Evolutionary conservation across 2,888 invertebrate species (phyloP).

Genomic region (Nasonovia ribisnigri): DNA sequence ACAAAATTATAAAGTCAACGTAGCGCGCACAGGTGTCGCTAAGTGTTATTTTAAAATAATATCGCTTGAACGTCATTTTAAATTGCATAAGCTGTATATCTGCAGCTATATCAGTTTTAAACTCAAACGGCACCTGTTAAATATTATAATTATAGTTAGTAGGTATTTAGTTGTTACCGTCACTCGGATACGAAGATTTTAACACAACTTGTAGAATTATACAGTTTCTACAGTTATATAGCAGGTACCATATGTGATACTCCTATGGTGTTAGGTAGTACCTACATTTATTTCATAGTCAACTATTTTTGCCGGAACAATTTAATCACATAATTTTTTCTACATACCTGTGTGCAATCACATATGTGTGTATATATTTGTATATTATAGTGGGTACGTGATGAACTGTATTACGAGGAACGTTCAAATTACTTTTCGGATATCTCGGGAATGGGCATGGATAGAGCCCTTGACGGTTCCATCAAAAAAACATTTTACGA

Average conservation of each 20-base stretch:
- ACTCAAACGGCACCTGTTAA: not conserved
- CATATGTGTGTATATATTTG: not conserved
- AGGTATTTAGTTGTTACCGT: not conserved
- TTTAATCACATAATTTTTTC: not conserved
- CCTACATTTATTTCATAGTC: not conserved
- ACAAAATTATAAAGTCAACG: not conserved
- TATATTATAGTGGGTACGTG: not conserved
- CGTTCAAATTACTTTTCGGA: not conserved
- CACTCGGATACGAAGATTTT: not conserved
- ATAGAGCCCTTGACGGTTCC: not conserved
- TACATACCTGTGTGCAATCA: not conserved
- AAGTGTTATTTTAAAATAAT: not conserved
- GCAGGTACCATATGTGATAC: not conserved
- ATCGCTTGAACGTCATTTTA: not conserved
- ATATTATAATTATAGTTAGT: not conserved
- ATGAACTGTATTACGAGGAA: not conserved
- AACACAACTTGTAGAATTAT: not conserved
- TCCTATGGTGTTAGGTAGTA: not conserved
- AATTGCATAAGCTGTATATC: not conserved
- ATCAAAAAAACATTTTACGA: slow-evolving; percentile 37
- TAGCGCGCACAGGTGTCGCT: not conserved
- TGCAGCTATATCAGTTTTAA: not conserved
- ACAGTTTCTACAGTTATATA: not conserved
- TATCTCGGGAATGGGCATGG: not conserved
- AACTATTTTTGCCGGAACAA: not conserved